phyloP scores from a whole-genome alignment of 2,113 vertebrate species.

The Tenrec ecaudatus region DNA sequence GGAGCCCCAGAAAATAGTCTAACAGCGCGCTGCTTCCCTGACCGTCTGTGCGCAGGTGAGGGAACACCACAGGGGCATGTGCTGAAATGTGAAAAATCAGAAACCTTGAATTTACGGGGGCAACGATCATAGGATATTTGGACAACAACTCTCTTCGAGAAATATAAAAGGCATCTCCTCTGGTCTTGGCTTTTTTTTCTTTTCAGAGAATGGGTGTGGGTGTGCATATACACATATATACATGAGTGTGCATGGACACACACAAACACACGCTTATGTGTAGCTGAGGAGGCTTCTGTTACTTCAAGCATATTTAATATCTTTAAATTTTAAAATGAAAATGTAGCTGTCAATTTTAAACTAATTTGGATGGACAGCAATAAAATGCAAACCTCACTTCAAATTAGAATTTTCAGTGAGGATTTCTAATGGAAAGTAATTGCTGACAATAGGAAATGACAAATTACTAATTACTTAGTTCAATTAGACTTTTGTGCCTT shows the following conservation, averaged over 20 bases:
- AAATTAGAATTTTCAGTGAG: slow-evolving; percentile 92
- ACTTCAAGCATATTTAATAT: slow-evolving; percentile 87
- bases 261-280: slow-evolving; percentile 25
- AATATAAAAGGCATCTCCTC: slow-evolving; percentile 57
- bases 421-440: slow-evolving; percentile 94
- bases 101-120: slow-evolving; percentile 55
- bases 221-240: no score
- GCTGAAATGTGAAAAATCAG: slow-evolving; percentile 62
- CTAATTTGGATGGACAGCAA: slow-evolving; percentile 93
- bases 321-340: slow-evolving; percentile 89
- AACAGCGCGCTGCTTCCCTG: slow-evolving; percentile 41
- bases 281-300: slow-evolving; percentile 68
- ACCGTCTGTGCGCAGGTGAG: slow-evolving; percentile 33
- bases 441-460: slow-evolving; percentile 95
- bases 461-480: slow-evolving; percentile 95
- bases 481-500: slow-evolving; percentile 95
- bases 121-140: not conserved
- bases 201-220: not conserved
- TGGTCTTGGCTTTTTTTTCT: not conserved
- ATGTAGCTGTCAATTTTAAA: slow-evolving; percentile 93
- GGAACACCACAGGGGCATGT: not conserved
- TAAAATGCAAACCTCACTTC: slow-evolving; percentile 93
- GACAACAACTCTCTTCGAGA: slow-evolving; percentile 19
- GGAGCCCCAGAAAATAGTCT: slow-evolving; percentile 64
- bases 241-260: no score